A percentile compares a stretch with the other conserved stretches of the same genome.
Conservation (phyloP, 2,113 vertebrate species). For the Cichladusa arquata region DNA sequence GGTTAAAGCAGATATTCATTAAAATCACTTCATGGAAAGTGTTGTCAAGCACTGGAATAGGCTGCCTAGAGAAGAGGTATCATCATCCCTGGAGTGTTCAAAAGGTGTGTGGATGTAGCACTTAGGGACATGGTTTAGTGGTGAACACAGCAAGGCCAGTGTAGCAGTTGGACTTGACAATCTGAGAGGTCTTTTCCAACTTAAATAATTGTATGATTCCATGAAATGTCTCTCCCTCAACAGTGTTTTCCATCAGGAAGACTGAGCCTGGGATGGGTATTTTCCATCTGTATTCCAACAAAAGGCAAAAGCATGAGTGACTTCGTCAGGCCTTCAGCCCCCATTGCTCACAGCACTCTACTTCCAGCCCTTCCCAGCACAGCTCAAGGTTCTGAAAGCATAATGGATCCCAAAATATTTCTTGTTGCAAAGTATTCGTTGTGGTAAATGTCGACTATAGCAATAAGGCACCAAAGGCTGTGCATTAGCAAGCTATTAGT, state of each 20-base stretch:
- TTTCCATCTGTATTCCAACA: background rate
- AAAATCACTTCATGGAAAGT: background rate
- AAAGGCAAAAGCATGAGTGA: background rate
- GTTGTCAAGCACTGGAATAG: background rate
- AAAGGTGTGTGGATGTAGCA: background rate
- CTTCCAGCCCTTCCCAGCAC: constrained; percentile 20
- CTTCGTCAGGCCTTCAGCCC: background rate
- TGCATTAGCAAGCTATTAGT: constrained; percentile 62
- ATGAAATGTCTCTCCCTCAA: background rate
- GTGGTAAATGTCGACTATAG: constrained; percentile 56
- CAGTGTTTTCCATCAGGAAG: rapidly evolving
- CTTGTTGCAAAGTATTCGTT: constrained; percentile 36
- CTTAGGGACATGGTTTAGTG: background rate
- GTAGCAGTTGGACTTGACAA: background rate
- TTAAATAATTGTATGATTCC: background rate
- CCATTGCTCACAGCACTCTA: background rate
- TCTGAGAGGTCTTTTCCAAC: background rate
- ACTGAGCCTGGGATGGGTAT: background rate
- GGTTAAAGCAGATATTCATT: background rate
- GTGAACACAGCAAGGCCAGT: background rate
- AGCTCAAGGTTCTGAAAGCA: constrained; percentile 46
- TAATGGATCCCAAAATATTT: constrained; percentile 64
- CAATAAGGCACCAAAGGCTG: constrained; percentile 52
- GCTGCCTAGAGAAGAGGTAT: background rate
- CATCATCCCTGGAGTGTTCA: background rate